Evolutionary conservation across 2,888 invertebrate genomes (phyloP).

Genomic region (Acholoe squamosa): DNA sequence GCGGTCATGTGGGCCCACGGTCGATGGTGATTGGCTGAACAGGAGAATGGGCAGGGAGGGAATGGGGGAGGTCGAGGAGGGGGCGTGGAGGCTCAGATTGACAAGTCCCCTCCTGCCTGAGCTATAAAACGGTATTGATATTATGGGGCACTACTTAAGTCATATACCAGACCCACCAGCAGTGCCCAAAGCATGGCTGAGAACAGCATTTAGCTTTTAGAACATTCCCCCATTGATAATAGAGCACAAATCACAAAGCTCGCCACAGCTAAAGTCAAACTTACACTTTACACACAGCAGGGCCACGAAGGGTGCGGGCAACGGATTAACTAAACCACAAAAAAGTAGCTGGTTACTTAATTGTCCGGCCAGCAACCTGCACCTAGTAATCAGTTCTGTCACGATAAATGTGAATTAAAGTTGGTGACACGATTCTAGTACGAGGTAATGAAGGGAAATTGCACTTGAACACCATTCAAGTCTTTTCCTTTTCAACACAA

Average conservation of each 20-base stretch:
- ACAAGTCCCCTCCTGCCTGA: conserved; percentile 21
- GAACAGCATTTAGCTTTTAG: neutral
- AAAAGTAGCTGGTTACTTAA: conserved; percentile 26
- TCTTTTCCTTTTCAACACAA: conserved; percentile 28
- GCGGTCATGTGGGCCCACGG: conserved; percentile 3
- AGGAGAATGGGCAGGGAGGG: conserved; percentile 18
- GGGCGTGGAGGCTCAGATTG: neutral
- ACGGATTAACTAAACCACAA: neutral
- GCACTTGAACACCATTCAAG: conserved; percentile 16
- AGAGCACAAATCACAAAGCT: neutral
- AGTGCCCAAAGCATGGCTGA: neutral
- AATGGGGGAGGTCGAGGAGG: neutral
- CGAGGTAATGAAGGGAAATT: conserved; percentile 34
- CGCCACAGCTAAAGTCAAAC: neutral
- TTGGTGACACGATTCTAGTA: conserved; percentile 27
- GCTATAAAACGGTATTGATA: conserved; percentile 23
- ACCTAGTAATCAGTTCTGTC: neutral
- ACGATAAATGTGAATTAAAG: neutral
- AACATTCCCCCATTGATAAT: neutral
- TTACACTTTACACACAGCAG: neutral
- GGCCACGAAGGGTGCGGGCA: neutral
- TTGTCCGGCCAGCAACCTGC: neutral
- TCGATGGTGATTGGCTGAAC: conserved; percentile 48
- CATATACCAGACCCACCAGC: neutral
- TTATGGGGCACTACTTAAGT: neutral